A percentile compares a stretch with the other conserved stretches of the same genome.
Evolutionary conservation across 2,113 vertebrate genomes (phyloP).

Genomic region (Ellobius talpinus): DNA sequence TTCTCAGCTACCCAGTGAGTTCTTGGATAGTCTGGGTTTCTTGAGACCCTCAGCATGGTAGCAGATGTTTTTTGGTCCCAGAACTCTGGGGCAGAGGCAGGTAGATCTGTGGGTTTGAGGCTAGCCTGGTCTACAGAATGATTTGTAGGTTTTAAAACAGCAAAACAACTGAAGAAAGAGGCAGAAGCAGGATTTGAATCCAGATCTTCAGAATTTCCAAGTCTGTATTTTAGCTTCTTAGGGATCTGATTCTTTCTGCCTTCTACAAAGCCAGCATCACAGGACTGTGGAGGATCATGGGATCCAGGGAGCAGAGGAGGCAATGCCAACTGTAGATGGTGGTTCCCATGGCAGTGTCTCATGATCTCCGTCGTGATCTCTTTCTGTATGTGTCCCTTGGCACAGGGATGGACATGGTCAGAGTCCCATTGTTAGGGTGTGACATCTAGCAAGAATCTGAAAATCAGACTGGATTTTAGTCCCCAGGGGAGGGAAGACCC

Average conservation of each 20-base stretch:
- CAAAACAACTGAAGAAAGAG: neutral
- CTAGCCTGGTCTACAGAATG: no score
- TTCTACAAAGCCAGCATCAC: neutral
- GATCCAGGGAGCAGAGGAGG: neutral
- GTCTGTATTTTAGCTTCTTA: neutral
- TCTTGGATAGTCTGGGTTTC: neutral
- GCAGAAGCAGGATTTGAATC: neutral
- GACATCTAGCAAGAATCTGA: neutral
- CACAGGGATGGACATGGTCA: neutral
- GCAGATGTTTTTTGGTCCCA: neutral
- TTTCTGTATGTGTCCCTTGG: neutral
- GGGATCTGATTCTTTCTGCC: neutral
- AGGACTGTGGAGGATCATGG: neutral
- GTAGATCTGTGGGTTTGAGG: neutral
- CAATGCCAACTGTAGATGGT: neutral
- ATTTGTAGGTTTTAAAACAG: neutral
- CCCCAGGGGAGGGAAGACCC: neutral
- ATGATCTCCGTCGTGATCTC: neutral
- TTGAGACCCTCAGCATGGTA: neutral
- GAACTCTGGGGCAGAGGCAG: neutral
- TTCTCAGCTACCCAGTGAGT: neutral
- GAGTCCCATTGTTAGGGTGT: neutral
- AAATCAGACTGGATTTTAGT: neutral
- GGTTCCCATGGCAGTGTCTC: fast-evolving
- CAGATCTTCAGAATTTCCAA: neutral